These are phyloP conservation scores for Siniperca obscura DNA, from an alignment of 2,797 vertebrate genomes.

Conservation along the genomic window DNA sequence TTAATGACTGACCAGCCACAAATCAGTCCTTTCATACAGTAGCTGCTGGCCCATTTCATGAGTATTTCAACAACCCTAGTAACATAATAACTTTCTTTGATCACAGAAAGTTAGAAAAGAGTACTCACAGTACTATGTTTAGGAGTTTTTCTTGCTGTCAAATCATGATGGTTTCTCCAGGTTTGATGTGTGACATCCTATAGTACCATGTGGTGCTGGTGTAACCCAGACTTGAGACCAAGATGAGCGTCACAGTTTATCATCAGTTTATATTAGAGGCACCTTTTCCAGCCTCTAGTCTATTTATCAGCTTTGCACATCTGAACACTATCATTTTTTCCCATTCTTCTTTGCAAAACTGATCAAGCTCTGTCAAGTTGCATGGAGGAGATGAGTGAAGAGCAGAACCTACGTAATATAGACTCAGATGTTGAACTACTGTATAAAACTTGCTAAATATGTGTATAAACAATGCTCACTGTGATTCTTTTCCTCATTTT, in stretches of 20 bases:
- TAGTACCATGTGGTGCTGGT: background rate
- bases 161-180: background rate
- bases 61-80: conserved; percentile 20
- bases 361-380: background rate
- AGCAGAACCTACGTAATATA: background rate
- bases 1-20: conserved; percentile 47
- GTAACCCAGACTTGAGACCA: background rate
- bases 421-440: background rate
- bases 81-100: conserved; percentile 25
- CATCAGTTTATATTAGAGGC: background rate
- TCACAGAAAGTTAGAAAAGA: background rate
- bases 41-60: background rate
- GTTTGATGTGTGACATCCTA: background rate
- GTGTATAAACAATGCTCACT: background rate
- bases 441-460: background rate
- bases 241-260: background rate
- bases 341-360: background rate
- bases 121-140: background rate
- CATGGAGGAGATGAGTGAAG: background rate
- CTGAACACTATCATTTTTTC: background rate
- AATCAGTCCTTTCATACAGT: conserved; percentile 2
- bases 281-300: background rate
- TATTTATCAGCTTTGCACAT: background rate
- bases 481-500: background rate
- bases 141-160: background rate